Percentiles rank a stretch among this genome's conserved stretches.
Conservation (phyloP, 2,797 vertebrate species). For the Paratrypauchen microcephalus region DNA sequence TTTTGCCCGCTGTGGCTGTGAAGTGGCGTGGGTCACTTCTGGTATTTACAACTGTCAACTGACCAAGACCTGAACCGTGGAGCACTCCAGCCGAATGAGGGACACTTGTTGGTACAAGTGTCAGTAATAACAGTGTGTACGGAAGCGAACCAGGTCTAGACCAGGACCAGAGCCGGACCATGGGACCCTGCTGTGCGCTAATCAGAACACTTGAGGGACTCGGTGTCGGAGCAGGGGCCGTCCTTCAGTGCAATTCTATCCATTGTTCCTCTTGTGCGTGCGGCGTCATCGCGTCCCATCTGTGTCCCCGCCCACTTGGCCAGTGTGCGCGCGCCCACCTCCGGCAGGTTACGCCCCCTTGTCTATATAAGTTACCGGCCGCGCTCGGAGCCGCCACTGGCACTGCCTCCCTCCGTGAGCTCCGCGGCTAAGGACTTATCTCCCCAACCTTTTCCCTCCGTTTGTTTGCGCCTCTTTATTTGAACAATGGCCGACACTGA, state of each 20-base stretch:
- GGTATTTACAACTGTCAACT: conserved; percentile 7
- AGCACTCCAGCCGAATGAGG: neutral
- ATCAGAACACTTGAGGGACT: conserved; percentile 1
- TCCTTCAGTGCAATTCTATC: conserved; percentile 63
- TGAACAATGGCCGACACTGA: conserved; percentile 81
- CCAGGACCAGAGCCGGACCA: neutral
- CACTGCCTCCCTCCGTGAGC: conserved; percentile 61
- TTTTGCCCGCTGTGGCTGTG: neutral
- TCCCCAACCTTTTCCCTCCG: conserved; percentile 49
- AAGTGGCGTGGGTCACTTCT: neutral
- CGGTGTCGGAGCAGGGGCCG: conserved; percentile 48
- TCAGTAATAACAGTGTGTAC: neutral
- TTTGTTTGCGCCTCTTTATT: conserved; percentile 69
- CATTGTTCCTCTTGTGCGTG: conserved; percentile 76
- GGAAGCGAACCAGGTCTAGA: neutral
- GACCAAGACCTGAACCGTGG: neutral
- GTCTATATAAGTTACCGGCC: conserved; percentile 73
- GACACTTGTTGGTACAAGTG: neutral
- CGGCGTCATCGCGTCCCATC: conserved; percentile 33
- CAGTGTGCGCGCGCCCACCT: conserved; percentile 15
- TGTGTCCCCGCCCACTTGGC: conserved; percentile 36
- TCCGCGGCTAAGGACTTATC: conserved; percentile 52
- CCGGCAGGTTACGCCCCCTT: conserved; percentile 64
- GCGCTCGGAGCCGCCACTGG: conserved; percentile 72
- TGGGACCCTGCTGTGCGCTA: neutral